A percentile compares a stretch with the other conserved stretches of the same genome.
phyloP scores from a whole-genome alignment of 2,797 vertebrate genomes.

The Eulemur coronatus region DNA sequence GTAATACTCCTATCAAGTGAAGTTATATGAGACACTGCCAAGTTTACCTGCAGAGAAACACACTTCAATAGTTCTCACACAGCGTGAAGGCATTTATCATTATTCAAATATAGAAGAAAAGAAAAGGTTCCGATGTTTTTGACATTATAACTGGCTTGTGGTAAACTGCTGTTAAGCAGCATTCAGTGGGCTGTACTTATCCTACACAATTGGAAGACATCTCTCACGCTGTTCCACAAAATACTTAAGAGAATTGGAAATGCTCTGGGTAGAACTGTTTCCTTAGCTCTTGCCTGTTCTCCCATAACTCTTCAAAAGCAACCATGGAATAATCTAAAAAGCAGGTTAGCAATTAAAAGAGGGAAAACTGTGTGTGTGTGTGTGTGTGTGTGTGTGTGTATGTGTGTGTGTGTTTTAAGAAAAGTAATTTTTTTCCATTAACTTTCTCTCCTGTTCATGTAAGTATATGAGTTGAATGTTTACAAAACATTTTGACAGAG shows the following conservation, averaged over 20 bases:
- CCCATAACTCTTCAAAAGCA: background rate
- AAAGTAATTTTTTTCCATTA: slow-evolving; percentile 7
- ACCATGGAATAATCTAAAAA: background rate
- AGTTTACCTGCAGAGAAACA: slow-evolving; percentile 81
- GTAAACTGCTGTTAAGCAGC: slow-evolving; percentile 69
- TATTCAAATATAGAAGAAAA: slow-evolving; percentile 77
- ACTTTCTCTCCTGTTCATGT: slow-evolving; percentile 1
- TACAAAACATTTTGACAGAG: slow-evolving; percentile 42
- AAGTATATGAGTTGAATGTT: background rate
- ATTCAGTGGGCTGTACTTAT: slow-evolving; percentile 59
- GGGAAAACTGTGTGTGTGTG: background rate
- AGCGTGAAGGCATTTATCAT: slow-evolving; percentile 79
- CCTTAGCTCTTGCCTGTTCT: background rate
- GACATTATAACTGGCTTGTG: slow-evolving; percentile 69
- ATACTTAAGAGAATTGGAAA: slow-evolving; percentile 45
- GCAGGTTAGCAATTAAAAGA: background rate
- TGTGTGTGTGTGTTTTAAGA: background rate
- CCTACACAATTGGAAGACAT: slow-evolving; percentile 59
- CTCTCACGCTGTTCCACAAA: slow-evolving; percentile 53
- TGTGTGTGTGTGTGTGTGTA: background rate
- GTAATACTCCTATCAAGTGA: slow-evolving; percentile 48
- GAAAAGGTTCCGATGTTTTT: slow-evolving; percentile 68
- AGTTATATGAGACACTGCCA: slow-evolving; percentile 70
- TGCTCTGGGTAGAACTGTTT: slow-evolving; percentile 17
- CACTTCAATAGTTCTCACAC: slow-evolving; percentile 79